These are phyloP conservation scores for Noctua fimbriata DNA, from an alignment of 2,888 invertebrate genomes.

Conservation along the genomic window DNA sequence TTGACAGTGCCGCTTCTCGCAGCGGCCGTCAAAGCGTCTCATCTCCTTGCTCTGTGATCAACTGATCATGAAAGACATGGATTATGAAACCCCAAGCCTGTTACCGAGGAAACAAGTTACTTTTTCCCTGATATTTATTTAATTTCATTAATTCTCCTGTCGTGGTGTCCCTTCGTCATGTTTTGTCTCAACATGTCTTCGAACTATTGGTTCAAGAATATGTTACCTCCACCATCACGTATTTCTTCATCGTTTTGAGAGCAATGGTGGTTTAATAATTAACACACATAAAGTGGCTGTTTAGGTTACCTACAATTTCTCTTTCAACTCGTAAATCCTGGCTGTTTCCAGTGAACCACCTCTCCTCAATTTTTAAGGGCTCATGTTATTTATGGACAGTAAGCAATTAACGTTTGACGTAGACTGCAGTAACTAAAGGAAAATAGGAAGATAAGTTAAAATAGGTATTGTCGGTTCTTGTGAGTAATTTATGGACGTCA, in stretches of 20 bases:
- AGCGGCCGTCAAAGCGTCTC: neutral
- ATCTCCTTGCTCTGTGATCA: neutral
- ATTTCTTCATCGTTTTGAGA: neutral
- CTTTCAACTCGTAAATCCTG: neutral
- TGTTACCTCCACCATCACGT: neutral
- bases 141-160: neutral
- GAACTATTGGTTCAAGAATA: neutral
- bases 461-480: constrained; percentile 7
- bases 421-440: constrained; percentile 11
- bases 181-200: neutral
- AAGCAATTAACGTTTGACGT: neutral
- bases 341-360: neutral
- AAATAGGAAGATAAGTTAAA: neutral
- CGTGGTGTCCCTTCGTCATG: neutral
- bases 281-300: neutral
- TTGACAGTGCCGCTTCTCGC: neutral
- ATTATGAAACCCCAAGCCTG: neutral
- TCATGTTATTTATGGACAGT: neutral
- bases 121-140: neutral
- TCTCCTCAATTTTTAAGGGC: neutral
- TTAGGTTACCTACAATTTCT: neutral
- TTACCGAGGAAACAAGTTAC: neutral
- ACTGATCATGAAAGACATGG: neutral
- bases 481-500: constrained; percentile 26
- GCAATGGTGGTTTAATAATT: neutral